Percentiles rank a stretch among this genome's conserved stretches.
Conservation (phyloP, 2,888 invertebrate genomes). For the Parasteatoda lunata region DNA sequence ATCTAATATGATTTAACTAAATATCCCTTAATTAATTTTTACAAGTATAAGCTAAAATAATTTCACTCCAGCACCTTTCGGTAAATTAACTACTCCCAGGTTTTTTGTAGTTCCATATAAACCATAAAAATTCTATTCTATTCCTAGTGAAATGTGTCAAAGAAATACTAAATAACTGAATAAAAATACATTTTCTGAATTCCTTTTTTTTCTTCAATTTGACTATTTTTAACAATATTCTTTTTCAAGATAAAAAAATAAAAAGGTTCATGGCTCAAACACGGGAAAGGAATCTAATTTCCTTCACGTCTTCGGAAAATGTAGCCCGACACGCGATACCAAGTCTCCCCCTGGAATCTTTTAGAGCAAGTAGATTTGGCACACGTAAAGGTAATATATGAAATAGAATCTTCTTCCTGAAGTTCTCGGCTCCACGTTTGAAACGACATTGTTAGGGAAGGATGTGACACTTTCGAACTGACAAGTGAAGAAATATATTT, state of each 20-base stretch:
- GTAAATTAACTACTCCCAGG: too few species aligned
- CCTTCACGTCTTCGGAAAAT: conserved; percentile 5
- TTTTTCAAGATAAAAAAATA: background rate
- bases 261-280: conserved; percentile 1
- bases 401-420: conserved; percentile 25
- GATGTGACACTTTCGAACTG: conserved; percentile 32
- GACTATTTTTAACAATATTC: background rate
- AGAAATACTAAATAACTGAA: too few species aligned
- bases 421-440: conserved; percentile 26
- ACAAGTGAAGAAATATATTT: conserved; percentile 48
- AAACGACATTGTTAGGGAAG: conserved; percentile 33
- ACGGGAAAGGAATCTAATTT: conserved; percentile 33
- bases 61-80: too few species aligned
- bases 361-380: conserved; percentile 26
- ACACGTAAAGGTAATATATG: conserved; percentile 21
- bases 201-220: too few species aligned
- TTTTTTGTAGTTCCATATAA: too few species aligned
- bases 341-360: background rate
- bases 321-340: conserved; percentile 1
- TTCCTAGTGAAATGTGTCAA: too few species aligned
- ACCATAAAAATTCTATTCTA: too few species aligned
- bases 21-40: too few species aligned
- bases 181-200: too few species aligned
- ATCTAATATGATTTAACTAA: too few species aligned
- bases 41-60: too few species aligned